These are phyloP conservation scores for Ellobius talpinus DNA, from an alignment of 2,113 vertebrate species.

Conservation along the genomic window DNA sequence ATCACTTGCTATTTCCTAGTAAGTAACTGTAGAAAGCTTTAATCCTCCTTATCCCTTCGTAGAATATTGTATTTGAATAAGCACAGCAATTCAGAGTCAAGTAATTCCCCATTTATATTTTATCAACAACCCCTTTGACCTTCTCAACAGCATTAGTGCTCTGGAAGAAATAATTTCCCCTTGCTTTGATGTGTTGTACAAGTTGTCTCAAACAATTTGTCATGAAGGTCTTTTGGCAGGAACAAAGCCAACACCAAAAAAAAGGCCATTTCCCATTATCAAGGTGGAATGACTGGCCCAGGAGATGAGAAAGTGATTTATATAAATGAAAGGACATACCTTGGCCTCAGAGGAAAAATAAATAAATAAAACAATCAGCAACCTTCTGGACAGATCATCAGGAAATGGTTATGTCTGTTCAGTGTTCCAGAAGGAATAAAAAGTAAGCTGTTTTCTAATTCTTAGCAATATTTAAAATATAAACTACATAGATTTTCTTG, in stretches of 20 bases:
- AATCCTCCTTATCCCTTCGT: neutral
- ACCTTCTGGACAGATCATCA: neutral
- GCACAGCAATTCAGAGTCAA: constrained; percentile 14
- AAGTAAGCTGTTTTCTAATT: neutral
- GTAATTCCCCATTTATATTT: neutral
- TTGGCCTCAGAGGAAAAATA: neutral
- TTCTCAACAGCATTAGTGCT: constrained; percentile 30
- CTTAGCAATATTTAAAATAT: neutral
- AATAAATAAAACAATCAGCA: neutral
- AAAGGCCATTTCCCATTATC: constrained; percentile 47
- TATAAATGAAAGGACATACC: constrained; percentile 30
- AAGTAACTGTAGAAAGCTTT: constrained; percentile 20
- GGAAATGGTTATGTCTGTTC: neutral
- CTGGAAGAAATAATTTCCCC: constrained; percentile 54
- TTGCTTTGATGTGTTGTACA: constrained; percentile 47
- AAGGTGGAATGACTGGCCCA: neutral
- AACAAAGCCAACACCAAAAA: neutral
- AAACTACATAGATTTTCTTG: neutral
- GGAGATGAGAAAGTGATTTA: constrained; percentile 59
- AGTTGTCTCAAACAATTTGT: constrained; percentile 62
- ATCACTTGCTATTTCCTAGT: constrained; percentile 32
- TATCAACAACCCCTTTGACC: constrained; percentile 14
- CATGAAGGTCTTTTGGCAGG: constrained; percentile 31
- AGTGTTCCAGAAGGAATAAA: neutral
- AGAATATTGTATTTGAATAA: constrained; percentile 63